Base-by-base conservation (phyloP, 2,888 invertebrate genomes). In the Tetragonula carbonaria region DNA sequence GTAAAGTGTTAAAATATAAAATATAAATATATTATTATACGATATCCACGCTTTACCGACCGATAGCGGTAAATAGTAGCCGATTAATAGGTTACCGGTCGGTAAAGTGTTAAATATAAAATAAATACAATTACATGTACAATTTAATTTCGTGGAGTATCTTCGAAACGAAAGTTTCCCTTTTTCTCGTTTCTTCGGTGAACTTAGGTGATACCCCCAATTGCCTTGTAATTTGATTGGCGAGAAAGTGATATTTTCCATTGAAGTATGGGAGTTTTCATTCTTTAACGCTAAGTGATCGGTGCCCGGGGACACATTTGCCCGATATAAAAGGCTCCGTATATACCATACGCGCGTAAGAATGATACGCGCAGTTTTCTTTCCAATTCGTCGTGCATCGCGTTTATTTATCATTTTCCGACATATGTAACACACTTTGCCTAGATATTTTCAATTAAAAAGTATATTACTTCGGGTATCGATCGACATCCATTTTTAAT, bases 271-370 rank as follows among this genome's bases (percentile, higher is more conserved):
- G 21, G 13, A 67, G 55, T 51, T 59, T 28, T 51, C 59, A 62
- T 78, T 75, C 51, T 62, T 78, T 59, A 67, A 23, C 38, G 23
- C 0, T 21, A 6, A 75, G 11, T 51, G 76, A 78, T 78, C 51
- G 78, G 57, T 67, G 38, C 45, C 59, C 33, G 33, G 78, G 75
- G 78, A 78, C 75, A 2, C 78, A 74, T 78, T 67, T 75, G 38
- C 67, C 66, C 28, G 14, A 14, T 33, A 50, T 66, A 74, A 57
- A 33, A 33, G 65, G 65, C 74, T 66, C 28, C 18, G 51, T 23
- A 21, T 28, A 74, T 67, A 59, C 74, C 74, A 66, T 74, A 73
- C 74, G 75, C 50, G 57, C 66, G 16, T 50, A 75, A 51, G 51
- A 67, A 57, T 75, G 21, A 23, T n/a, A 33, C n/a, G n/a, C 14